Conservation (phyloP, 1,140 invertebrate genomes). For the Globodera rostochiensis region DNA sequence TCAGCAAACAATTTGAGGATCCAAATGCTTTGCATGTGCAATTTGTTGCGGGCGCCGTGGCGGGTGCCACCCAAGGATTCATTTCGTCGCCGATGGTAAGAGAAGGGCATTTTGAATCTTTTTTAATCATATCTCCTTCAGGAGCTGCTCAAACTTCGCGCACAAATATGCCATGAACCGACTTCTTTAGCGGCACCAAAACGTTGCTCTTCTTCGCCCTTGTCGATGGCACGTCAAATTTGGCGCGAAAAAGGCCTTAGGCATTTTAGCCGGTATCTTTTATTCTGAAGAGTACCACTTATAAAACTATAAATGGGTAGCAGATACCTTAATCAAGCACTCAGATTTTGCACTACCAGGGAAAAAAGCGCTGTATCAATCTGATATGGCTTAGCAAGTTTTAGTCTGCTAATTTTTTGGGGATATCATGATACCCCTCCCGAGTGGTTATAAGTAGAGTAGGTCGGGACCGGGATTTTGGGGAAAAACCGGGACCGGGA, state of each 20-base stretch:
- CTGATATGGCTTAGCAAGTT: too few species aligned
- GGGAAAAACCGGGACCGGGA: too few species aligned
- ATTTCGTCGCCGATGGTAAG: slow-evolving; percentile 73
- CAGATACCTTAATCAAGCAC: too few species aligned
- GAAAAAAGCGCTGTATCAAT: too few species aligned
- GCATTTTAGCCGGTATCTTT: slow-evolving; percentile 38
- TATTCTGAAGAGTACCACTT: too few species aligned
- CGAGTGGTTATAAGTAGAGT: too few species aligned
- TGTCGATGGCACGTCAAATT: slow-evolving; percentile 67
- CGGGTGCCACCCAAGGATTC: slow-evolving; percentile 79
- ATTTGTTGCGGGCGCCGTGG: slow-evolving; percentile 74
- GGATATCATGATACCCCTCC: too few species aligned
- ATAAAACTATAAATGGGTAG: too few species aligned
- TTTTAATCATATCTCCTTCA: slow-evolving; percentile 77
- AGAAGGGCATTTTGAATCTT: slow-evolving; percentile 75
- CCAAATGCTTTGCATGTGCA: slow-evolving; percentile 66
- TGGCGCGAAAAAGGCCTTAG: slow-evolving; percentile 71
- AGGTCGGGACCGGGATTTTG: too few species aligned
- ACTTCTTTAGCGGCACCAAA: neutral
- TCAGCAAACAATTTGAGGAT: slow-evolving; percentile 48
- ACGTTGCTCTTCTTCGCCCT: neutral
- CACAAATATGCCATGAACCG: slow-evolving; percentile 71
- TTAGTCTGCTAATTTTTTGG: too few species aligned
- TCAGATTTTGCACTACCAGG: too few species aligned
- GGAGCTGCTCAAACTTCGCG: slow-evolving; percentile 82